Conservation (phyloP, 2,113 vertebrate species). For the Ptilonorhynchus violaceus region DNA sequence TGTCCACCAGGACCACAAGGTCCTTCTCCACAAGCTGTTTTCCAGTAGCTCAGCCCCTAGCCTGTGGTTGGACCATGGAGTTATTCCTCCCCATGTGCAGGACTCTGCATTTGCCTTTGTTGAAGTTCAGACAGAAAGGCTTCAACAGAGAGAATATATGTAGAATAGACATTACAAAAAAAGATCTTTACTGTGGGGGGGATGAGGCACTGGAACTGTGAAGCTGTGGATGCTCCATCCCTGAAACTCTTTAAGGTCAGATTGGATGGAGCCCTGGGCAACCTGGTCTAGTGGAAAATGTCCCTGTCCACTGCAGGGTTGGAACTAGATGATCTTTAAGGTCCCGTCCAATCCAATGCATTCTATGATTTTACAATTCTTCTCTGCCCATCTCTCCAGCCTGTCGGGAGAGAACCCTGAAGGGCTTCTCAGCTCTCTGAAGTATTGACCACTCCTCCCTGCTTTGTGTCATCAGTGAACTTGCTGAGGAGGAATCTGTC, state of each 20-base stretch:
- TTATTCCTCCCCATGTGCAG: background rate
- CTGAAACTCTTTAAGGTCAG: background rate
- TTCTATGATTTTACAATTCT: background rate
- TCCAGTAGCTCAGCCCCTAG: background rate
- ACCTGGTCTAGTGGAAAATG: background rate
- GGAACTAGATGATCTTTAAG: background rate
- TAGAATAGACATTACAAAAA: background rate
- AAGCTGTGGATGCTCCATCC: too few relatives aligned
- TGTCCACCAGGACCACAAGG: background rate
- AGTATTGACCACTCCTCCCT: background rate
- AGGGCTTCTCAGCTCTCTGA: background rate
- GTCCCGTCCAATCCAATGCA: background rate
- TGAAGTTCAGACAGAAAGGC: background rate
- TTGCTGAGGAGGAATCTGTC: background rate
- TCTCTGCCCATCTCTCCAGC: background rate
- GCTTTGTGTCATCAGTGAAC: background rate
- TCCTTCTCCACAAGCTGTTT: background rate
- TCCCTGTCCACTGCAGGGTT: background rate
- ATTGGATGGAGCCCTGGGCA: background rate
- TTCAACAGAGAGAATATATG: background rate
- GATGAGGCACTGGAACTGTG: background rate
- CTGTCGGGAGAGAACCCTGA: too few relatives aligned
- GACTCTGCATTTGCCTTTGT: background rate
- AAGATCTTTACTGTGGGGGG: background rate
- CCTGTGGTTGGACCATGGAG: too few relatives aligned